These are phyloP conservation scores for Phaenicophaeus curvirostris DNA, from an alignment of 2,797 vertebrate species.

Conservation along the genomic window DNA sequence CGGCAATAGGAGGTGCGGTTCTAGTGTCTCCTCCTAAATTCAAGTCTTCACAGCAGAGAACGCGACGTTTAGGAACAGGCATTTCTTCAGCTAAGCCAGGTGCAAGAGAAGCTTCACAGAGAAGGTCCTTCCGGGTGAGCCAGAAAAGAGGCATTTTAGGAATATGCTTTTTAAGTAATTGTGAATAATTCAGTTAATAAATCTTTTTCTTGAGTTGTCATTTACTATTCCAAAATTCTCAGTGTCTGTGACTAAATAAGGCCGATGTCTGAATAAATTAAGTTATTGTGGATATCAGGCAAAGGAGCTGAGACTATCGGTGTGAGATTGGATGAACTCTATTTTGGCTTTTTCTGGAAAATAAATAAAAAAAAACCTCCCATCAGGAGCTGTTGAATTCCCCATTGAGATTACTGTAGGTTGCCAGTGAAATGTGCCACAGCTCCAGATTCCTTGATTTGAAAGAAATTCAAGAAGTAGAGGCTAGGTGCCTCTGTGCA, in stretches of 20 bases:
- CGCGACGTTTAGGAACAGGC: conserved; percentile 51
- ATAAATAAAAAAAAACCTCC: no score
- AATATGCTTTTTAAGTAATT: not conserved
- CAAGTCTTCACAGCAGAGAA: conserved; percentile 67
- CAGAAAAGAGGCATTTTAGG: conserved; percentile 3
- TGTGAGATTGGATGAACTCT: not conserved
- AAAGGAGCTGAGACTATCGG: not conserved
- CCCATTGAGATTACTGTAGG: not conserved
- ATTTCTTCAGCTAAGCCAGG: conserved; percentile 51
- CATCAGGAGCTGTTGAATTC: not conserved
- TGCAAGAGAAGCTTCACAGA: conserved; percentile 40
- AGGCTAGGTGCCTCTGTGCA: not conserved
- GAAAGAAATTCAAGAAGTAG: not conserved
- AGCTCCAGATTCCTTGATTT: not conserved
- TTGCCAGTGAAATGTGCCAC: not conserved
- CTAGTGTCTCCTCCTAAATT: conserved; percentile 79
- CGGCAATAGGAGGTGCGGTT: conserved; percentile 79
- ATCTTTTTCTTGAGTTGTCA: not conserved
- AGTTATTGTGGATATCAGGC: not conserved
- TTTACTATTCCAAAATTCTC: not conserved
- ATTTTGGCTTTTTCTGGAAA: not conserved
- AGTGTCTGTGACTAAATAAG: not conserved
- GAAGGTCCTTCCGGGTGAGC: conserved; percentile 63
- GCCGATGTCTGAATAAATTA: not conserved
- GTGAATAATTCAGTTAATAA: not conserved